A percentile compares a stretch with the other conserved stretches of the same genome.
Conservation (phyloP, 2,888 invertebrate species). For the Embidobia sp. region DNA sequence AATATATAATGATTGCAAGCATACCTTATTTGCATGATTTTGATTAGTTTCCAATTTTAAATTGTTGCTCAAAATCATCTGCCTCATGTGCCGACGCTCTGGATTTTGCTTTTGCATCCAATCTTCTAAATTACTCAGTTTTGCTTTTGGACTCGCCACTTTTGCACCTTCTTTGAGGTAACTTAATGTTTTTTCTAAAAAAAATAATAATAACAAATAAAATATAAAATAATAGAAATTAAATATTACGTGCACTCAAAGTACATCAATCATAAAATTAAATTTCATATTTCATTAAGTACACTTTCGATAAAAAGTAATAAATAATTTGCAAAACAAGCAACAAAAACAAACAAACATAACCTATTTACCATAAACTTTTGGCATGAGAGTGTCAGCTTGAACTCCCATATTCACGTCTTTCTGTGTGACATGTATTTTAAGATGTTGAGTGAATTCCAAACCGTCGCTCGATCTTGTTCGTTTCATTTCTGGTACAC, state of each 20-base stretch:
- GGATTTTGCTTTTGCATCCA: background rate
- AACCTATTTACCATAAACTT: constrained; percentile 34
- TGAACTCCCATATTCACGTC: constrained; percentile 34
- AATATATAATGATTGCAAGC: background rate
- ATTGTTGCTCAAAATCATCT: constrained; percentile 31
- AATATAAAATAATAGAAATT: background rate
- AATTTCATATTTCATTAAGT: too few relatives aligned
- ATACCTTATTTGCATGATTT: constrained; percentile 1
- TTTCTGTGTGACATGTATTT: constrained; percentile 22
- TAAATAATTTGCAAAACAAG: background rate
- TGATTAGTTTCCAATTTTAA: constrained; percentile 11
- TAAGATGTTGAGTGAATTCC: constrained; percentile 20
- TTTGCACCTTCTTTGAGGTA: constrained; percentile 38
- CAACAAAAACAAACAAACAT: constrained; percentile 8
- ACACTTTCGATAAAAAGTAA: too few relatives aligned
- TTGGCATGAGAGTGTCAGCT: constrained; percentile 14
- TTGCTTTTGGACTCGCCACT: constrained; percentile 24
- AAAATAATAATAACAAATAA: background rate
- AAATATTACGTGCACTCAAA: background rate
- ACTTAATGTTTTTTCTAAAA: constrained; percentile 29
- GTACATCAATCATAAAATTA: background rate
- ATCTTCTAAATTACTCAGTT: background rate
- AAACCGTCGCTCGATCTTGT: constrained; percentile 16
- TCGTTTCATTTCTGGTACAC: constrained; percentile 43
- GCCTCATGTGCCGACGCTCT: constrained; percentile 2